Conservation (phyloP, 2,113 vertebrate species). For the Alouatta palliata region DNA sequence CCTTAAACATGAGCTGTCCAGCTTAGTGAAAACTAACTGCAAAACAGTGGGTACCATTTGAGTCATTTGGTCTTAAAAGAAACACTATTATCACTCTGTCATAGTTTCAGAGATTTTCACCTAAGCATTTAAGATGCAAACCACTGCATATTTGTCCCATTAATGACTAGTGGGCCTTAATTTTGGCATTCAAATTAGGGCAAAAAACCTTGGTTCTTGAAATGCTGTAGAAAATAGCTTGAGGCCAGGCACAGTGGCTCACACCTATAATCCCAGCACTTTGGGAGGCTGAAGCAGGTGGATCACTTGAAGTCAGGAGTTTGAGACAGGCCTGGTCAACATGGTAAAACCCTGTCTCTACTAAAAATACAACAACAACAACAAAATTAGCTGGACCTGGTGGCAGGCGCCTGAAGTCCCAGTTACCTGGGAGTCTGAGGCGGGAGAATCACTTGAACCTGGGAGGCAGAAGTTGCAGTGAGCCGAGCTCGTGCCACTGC, state of each 20-base stretch:
- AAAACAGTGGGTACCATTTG: background rate
- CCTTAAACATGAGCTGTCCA: background rate
- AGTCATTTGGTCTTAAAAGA: background rate
- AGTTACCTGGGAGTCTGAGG: no score
- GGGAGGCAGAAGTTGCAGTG: no score
- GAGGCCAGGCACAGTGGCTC: background rate
- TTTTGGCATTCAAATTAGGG: background rate
- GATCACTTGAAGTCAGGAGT: no score
- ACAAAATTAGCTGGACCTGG: no score
- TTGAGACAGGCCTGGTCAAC: no score
- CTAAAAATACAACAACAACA: no score
- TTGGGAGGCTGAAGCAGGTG: no score
- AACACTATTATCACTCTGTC: background rate
- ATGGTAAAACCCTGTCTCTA: no score
- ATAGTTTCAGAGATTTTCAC: background rate
- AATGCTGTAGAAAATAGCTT: slow-evolving; percentile 12
- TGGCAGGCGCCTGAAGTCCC: no score
- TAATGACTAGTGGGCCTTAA: background rate
- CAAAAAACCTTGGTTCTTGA: background rate
- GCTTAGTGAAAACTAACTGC: background rate
- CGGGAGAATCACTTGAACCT: no score
- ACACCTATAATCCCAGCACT: no score
- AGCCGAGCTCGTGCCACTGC: no score
- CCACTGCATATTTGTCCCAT: background rate
- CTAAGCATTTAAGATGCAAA: background rate